Conservation (phyloP, 2,113 vertebrate genomes). For the Talpa occidentalis region DNA sequence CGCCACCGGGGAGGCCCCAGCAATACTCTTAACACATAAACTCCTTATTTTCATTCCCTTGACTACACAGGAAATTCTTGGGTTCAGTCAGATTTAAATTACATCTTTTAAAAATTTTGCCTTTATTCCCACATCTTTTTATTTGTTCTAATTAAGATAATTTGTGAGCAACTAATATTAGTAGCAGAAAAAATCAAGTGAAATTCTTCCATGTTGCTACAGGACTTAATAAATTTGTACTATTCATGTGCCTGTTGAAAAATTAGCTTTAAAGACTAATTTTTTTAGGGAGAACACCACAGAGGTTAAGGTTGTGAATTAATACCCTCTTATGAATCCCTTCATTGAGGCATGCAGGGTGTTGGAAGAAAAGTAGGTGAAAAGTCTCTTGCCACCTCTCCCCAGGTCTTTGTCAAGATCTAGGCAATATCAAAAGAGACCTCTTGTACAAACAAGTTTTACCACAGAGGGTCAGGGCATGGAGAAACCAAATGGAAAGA, state of each 20-base stretch:
- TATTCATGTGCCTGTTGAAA: conserved; percentile 31
- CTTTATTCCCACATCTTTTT: conserved; percentile 42
- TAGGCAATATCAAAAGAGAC: conserved; percentile 58
- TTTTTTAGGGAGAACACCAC: conserved; percentile 59
- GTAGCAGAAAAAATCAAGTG: conserved; percentile 39
- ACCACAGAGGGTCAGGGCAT: background rate
- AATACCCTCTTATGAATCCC: conserved; percentile 52
- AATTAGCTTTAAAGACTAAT: conserved; percentile 45
- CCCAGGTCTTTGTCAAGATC: conserved; percentile 57
- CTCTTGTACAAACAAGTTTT: conserved; percentile 60
- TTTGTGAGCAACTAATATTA: conserved; percentile 44
- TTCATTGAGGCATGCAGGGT: background rate
- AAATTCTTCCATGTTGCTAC: background rate
- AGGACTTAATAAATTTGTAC: conserved; percentile 14
- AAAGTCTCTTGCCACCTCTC: conserved; percentile 56
- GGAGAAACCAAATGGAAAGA: conserved; percentile 70
- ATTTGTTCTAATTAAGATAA: conserved; percentile 40
- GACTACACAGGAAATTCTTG: background rate
- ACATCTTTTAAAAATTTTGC: background rate
- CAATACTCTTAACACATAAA: background rate
- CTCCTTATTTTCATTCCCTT: background rate
- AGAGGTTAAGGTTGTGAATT: conserved; percentile 66
- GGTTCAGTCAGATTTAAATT: conserved; percentile 38
- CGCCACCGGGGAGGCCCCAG: too few species aligned
- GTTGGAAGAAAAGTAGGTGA: conserved; percentile 28